These are phyloP conservation scores for Cheiracanthium punctorium DNA, from an alignment of 2,888 invertebrate genomes.

Conservation along the genomic window DNA sequence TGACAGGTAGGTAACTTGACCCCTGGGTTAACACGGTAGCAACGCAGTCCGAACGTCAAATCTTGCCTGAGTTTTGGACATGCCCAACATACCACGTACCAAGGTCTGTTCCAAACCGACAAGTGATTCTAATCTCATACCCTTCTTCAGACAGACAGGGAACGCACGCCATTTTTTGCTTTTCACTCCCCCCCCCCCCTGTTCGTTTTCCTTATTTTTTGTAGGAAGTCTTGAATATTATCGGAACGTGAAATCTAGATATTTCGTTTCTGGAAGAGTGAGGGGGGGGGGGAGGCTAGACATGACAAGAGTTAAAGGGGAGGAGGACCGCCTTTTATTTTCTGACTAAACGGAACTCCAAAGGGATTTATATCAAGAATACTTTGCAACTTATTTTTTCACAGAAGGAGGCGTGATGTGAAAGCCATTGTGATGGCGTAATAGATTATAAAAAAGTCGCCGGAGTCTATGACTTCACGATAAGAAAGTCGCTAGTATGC, in stretches of 20 bases:
- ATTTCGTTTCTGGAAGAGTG: slow-evolving; percentile 1
- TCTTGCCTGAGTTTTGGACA: neutral
- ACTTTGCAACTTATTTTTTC: neutral
- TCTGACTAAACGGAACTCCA: neutral
- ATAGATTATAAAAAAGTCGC: neutral
- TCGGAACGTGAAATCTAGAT: neutral
- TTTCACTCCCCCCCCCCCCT: neutral
- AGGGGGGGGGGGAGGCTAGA: too few relatives aligned
- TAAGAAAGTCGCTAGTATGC: too few relatives aligned
- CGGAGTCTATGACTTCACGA: neutral
- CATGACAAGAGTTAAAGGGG: neutral
- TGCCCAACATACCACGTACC: neutral
- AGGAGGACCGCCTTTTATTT: neutral
- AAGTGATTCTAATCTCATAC: slow-evolving; percentile 53
- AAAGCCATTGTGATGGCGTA: neutral
- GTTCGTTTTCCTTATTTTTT: neutral
- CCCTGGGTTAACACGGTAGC: slow-evolving; percentile 11
- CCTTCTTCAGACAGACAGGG: slow-evolving; percentile 9
- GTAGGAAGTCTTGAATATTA: slow-evolving; percentile 9
- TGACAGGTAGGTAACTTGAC: neutral
- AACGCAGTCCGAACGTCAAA: slow-evolving; percentile 2
- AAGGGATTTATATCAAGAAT: neutral
- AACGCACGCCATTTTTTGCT: slow-evolving; percentile 16
- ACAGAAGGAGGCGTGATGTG: neutral
- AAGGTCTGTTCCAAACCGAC: slow-evolving; percentile 12